These are phyloP conservation scores for Phoxinus dragarum DNA, from an alignment of 2,797 vertebrate genomes.

Conservation along the genomic window DNA sequence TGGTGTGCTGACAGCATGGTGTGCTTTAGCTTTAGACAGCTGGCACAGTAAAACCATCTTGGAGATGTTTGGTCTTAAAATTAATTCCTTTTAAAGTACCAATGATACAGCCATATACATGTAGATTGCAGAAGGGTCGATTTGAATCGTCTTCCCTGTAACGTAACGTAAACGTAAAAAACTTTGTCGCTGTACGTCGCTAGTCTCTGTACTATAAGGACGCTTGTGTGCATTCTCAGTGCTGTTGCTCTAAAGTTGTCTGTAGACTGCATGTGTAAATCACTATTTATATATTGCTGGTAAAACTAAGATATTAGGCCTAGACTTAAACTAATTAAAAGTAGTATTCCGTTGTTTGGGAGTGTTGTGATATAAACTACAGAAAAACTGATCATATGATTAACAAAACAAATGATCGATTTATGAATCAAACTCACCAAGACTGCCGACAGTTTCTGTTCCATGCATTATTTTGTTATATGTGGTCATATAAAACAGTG, in stretches of 20 bases:
- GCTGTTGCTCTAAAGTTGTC: neutral
- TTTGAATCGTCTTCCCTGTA: neutral
- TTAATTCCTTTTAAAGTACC: neutral
- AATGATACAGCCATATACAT: neutral
- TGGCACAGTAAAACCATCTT: slow-evolving; percentile 25
- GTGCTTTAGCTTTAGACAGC: slow-evolving; percentile 20
- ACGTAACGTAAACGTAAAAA: too few species aligned
- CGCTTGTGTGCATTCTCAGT: neutral
- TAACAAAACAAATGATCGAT: too few species aligned
- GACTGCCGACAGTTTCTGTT: too few species aligned
- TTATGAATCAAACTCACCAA: too few species aligned
- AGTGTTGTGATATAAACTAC: too few species aligned
- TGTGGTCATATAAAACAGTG: too few species aligned
- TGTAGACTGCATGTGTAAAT: neutral
- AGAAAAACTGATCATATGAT: too few species aligned
- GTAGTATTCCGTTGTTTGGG: too few species aligned
- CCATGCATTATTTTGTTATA: too few species aligned
- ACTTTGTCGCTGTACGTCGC: neutral
- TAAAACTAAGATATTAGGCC: too few species aligned
- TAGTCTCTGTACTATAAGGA: neutral
- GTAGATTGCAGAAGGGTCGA: neutral
- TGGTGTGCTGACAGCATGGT: slow-evolving; percentile 5
- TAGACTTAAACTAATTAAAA: too few species aligned
- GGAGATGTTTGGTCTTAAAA: slow-evolving; percentile 19
- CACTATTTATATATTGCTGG: neutral